Base-by-base conservation (phyloP, 2,797 vertebrate species). In the Periparus ater region DNA sequence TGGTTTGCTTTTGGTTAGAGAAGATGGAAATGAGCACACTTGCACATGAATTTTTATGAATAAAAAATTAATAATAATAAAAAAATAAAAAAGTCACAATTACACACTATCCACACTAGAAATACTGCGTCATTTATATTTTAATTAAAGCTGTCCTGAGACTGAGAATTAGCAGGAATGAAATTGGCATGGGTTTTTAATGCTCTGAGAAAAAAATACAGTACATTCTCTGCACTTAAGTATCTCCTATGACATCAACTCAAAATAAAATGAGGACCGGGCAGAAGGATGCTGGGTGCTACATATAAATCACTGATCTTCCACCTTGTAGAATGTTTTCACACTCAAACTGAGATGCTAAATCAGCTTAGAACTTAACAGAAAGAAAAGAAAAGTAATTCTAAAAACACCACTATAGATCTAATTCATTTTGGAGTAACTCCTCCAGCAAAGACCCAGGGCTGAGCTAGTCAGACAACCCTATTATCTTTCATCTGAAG, bases 91-190 rank as follows among this genome's bases (percentile, higher is more conserved):
- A 51, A 19, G 42, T 48, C 32, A 25, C 80, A 92, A 92, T 95
- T 85, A 93, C 73, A 85, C 84, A 92, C 65, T 63, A 86, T 61
- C 67, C 78, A 82, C 74, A 65, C 60, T 72, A 94, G 80, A 63
- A 79, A 81, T 82, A 95, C 74, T 95, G 93, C 70, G 77, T 53
- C 74, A 77, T 95, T 93, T 95, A 71, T 80, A 75, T 88, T 93
- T 96, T 95, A 96, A 96, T 97, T 97, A 95, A 95, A 96, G 51
- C 48, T 13, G 8, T 55, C 45, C 40, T 65, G 21, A 89, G 81
- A 93, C 71, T 84, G 48, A 85, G 72, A 91, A 83, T 87, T 76
- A 92, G 50, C 20, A 76, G 50, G 50, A 53, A 94, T 65, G 67
- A 92, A 91, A 92, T 88, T 65, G 85, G 44, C 57, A 95, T n/a